Evolutionary conservation across 2,888 invertebrate species (phyloP).

Genomic region (Halictus ligatus): DNA sequence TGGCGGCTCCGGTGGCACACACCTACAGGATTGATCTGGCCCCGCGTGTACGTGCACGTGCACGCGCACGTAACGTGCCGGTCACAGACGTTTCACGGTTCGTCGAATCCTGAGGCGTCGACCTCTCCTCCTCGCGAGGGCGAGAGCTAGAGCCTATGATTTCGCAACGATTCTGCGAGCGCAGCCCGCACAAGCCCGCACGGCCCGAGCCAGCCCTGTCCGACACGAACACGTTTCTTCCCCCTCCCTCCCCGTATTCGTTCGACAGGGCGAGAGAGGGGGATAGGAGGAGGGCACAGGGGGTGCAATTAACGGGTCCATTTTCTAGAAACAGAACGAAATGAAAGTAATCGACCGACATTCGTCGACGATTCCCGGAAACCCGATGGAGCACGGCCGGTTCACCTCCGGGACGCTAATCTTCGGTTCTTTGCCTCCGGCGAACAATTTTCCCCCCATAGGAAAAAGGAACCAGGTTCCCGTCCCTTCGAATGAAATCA

Average conservation of each 20-base stretch:
- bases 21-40: conserved; percentile 17
- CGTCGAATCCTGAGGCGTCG: conserved; percentile 72
- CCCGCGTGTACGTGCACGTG: neutral
- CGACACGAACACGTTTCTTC: neutral
- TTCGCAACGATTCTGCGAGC: conserved; percentile 51
- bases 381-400: conserved; percentile 2
- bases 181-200: neutral
- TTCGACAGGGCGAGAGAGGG: neutral
- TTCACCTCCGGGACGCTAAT: neutral
- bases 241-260: neutral
- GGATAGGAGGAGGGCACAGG: neutral
- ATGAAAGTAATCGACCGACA: neutral
- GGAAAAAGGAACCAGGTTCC: neutral
- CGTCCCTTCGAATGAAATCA: neutral
- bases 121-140: conserved; percentile 52
- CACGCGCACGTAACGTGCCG: conserved; percentile 31
- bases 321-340: neutral
- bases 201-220: neutral
- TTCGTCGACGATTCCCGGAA: conserved; percentile 2
- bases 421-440: neutral
- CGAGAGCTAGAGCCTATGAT: conserved; percentile 40
- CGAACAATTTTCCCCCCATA: neutral
- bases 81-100: conserved; percentile 65
- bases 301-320: neutral
- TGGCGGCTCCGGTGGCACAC: conserved; percentile 1